phyloP scores from a whole-genome alignment of 2,113 vertebrate genomes.

The Scatophagus argus region DNA sequence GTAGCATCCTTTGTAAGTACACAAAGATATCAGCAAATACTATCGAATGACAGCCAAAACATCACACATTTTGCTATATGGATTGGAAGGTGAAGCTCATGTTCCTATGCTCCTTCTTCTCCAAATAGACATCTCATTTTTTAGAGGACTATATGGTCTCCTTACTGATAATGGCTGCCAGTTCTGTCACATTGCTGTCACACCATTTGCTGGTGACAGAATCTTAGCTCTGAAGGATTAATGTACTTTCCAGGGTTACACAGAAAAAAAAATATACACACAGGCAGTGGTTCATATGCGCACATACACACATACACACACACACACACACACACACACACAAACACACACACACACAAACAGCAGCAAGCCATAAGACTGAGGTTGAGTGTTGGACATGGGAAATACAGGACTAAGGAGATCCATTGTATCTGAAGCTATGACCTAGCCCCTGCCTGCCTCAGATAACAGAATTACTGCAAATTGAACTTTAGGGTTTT shows the following conservation, averaged over 20 bases:
- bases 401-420: constrained; percentile 31
- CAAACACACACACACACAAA: constrained; percentile 16
- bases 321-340: constrained; percentile 12
- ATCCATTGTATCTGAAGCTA: constrained; percentile 67
- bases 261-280: constrained; percentile 22
- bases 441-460: constrained; percentile 64
- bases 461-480: constrained; percentile 85
- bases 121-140: constrained; percentile 19
- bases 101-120: constrained; percentile 11
- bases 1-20: not conserved
- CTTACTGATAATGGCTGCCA: constrained; percentile 56
- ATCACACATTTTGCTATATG: not conserved
- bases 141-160: constrained; percentile 26
- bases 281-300: not conserved
- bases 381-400: constrained; percentile 48
- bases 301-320: constrained; percentile 13
- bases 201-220: constrained; percentile 52
- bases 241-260: constrained; percentile 3
- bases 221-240: constrained; percentile 54
- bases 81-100: constrained; percentile 21
- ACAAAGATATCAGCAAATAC: not conserved
- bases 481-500: constrained; percentile 79
- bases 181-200: constrained; percentile 45
- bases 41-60: not conserved
- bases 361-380: constrained; percentile 25